Evolutionary conservation across 2,888 invertebrate genomes (phyloP).

Genomic region (Macrophya alboannulata): DNA sequence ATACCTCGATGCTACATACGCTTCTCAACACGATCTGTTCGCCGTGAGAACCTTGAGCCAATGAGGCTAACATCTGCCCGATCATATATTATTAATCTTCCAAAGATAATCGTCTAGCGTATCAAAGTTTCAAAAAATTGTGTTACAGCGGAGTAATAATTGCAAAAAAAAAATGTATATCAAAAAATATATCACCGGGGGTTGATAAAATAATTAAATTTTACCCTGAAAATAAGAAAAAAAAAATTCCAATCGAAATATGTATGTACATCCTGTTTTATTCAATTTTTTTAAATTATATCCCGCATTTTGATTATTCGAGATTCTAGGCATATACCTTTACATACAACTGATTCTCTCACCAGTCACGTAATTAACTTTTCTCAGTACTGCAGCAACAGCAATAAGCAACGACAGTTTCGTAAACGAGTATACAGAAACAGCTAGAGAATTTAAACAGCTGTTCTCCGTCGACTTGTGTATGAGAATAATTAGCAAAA

Average conservation of each 20-base stretch:
- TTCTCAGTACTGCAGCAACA: not conserved
- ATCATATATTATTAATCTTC: not conserved
- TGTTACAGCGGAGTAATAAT: not conserved
- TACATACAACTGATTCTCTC: not conserved
- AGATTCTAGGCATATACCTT: not conserved
- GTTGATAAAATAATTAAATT: no score
- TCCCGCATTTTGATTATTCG: not conserved
- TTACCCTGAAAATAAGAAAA: no score
- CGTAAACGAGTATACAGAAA: slow-evolving; percentile 6
- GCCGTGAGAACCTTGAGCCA: slow-evolving; percentile 32
- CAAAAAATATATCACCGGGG: no score
- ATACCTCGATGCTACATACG: not conserved
- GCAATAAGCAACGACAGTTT: not conserved
- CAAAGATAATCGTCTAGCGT: not conserved
- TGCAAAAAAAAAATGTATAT: not conserved
- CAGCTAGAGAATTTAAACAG: slow-evolving; percentile 22
- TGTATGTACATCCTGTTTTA: not conserved
- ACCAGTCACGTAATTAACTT: slow-evolving; percentile 21
- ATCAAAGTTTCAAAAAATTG: not conserved
- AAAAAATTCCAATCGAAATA: not conserved
- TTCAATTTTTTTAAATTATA: not conserved
- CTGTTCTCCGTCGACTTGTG: not conserved
- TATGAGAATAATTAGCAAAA: not conserved
- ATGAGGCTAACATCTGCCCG: slow-evolving; percentile 7
- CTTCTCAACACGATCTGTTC: not conserved